Evolutionary conservation across 2,888 invertebrate genomes (phyloP), one percentile per base, ranked within the genome.

Genomic region (Meganola albula): DNA sequence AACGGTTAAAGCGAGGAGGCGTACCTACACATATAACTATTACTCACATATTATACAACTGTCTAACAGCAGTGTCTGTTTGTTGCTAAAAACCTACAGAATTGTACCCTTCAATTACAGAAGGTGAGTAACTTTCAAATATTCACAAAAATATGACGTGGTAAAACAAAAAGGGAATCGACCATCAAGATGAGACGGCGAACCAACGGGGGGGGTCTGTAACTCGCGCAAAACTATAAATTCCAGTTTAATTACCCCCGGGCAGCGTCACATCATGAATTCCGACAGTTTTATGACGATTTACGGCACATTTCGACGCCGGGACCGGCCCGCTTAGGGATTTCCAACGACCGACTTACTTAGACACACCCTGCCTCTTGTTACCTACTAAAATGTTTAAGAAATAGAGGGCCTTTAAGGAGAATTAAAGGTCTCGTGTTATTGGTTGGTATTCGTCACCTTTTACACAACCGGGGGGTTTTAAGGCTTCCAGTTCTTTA

Each of bases 261-360:
- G 87, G 86, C 87, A 85, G 85, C 87, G 90, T 90, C 90, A 90
- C 90, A 89, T 90, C 90, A 88, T 88, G 87, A 88, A 88, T 88
- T 89, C 87, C 89, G 90, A 90, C 90, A 90, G 89, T 90, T 90
- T 90, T 90, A 90, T 90, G 90, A 90, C 80, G 78, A 82, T 82
- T 82, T 82, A 82, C 80, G 78, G 64, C 80, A 70, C 87, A 85
- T 87, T 87, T 87, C 87, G 87, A 84, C 87, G 88, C 87, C 73
- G 62, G 75, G 63, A 69, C 57, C 69, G 63, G 69, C 73, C 68
- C 56, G 63, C 72, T 64, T 69, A 72, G 76, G 73, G 75, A 67
- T 68, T 55, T 63, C 53, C 45, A 52, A 52, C 63, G 49, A 24
- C 82, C 71, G 70, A 24, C 33, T 2, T 36, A 35, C 12, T 12